These are phyloP conservation scores for Fukomys damarensis DNA, from an alignment of 2,113 vertebrate genomes.

Conservation along the genomic window DNA sequence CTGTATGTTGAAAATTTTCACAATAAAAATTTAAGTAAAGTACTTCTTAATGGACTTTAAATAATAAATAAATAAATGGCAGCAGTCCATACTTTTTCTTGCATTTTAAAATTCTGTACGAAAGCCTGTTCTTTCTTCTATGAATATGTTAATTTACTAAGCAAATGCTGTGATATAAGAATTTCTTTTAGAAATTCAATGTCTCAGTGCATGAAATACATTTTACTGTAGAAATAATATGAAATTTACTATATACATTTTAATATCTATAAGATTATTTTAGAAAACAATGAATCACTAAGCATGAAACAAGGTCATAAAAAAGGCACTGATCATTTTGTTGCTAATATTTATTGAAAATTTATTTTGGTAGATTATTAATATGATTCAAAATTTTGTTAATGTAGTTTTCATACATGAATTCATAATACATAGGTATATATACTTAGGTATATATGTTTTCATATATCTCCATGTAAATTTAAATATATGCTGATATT, in stretches of 20 bases:
- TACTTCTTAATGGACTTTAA: not conserved
- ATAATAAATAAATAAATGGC: not conserved
- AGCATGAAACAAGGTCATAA: not conserved
- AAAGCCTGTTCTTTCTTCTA: not conserved
- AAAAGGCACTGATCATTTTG: not conserved
- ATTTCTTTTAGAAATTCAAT: not conserved
- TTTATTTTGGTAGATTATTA: not conserved
- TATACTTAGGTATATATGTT: not conserved
- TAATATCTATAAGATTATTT: not conserved
- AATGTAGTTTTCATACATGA: not conserved
- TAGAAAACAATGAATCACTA: not conserved
- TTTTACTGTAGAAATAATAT: not conserved
- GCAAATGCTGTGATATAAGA: not conserved
- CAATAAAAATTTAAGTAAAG: not conserved
- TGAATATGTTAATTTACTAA: not conserved
- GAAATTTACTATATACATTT: not conserved
- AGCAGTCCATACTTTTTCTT: not conserved
- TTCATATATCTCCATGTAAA: not conserved
- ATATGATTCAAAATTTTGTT: not conserved
- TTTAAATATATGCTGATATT: not conserved
- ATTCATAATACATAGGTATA: not conserved
- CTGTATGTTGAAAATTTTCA: not conserved
- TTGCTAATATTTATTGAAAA: not conserved
- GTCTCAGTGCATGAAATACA: not conserved
- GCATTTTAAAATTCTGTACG: not conserved